Evolutionary conservation across 1,140 invertebrate genomes (phyloP), one percentile per base, ranked within the genome.

Genomic region (Euglossa dilemma): DNA sequence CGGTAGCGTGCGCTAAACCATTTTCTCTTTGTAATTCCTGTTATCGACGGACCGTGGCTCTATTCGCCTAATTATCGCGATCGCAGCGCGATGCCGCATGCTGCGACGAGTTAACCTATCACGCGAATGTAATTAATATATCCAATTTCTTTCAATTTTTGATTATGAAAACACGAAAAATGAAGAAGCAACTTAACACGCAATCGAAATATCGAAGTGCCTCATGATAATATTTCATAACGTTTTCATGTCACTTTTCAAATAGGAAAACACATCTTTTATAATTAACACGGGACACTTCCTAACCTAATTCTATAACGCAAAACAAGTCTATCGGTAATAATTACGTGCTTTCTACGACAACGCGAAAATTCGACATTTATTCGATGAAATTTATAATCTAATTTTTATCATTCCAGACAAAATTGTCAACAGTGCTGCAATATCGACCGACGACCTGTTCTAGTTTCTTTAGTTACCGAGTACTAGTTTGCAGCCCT

Each of bases 381-480:
- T 36, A 36, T 36, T 36, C 20, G 43, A 69, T 18, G 43, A 45
- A 16, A n/a, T 69, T 47, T 16, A 47, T 25, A 9, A 69, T 36
- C 11, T 11, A 64, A 64, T 36, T 73, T 43, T 57, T 43, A 16
- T 11, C 18, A 23, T 43, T 66, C 18, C 36, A 66, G 23, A 50
- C 45, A 50, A 47, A 59, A n/a, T 79, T 64, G 18, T 36, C 18
- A 64, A 43, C 36, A 43, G 18, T 59, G 36, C 50, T 2, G 20
- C n/a, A 16, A 73, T 91, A 90, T 91, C 84, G 90, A 91, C 85
- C 89, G 90, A 91, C 89, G 90, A 91, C 89, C 83, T 83, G 89
- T 77, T 91, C 86, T 77, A 91, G 86, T 91, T 91, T 88, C 77
- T 43, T 52, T 43, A 66, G 9, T 66, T 43, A 12, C 36, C 63